Conservation (phyloP, 2,888 invertebrate species). For the Ceraclea dissimilis region DNA sequence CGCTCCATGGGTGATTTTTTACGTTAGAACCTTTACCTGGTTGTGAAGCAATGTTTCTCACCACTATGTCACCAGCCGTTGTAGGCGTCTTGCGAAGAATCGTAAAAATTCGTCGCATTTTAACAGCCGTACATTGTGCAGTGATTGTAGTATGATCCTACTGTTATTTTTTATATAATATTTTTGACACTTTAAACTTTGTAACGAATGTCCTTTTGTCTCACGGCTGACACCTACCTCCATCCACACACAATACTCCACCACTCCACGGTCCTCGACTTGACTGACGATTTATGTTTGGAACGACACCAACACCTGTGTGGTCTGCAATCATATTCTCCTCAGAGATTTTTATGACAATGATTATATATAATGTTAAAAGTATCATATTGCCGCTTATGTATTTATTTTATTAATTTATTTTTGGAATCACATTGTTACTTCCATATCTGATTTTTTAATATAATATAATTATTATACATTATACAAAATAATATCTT, state of each 20-base stretch:
- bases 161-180: not conserved
- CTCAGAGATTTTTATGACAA: not conserved
- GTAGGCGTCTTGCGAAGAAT: too few relatives aligned
- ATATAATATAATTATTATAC: too few relatives aligned
- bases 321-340: not conserved
- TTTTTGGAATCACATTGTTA: too few relatives aligned
- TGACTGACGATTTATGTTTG: not conserved
- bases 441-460: too few relatives aligned
- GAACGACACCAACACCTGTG: not conserved
- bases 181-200: conserved; percentile 1
- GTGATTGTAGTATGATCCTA: too few relatives aligned
- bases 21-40: too few relatives aligned
- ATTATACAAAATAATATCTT: too few relatives aligned
- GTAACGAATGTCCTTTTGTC: not conserved
- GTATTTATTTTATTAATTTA: not conserved
- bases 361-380: not conserved
- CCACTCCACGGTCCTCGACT: not conserved
- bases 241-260: not conserved
- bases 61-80: too few relatives aligned
- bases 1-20: too few relatives aligned
- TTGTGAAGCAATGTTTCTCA: too few relatives aligned
- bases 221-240: not conserved
- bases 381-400: not conserved
- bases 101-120: too few relatives aligned
- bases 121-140: too few relatives aligned